Base-by-base conservation (phyloP, 1,140 invertebrate species). In the Drosophila auraria region DNA sequence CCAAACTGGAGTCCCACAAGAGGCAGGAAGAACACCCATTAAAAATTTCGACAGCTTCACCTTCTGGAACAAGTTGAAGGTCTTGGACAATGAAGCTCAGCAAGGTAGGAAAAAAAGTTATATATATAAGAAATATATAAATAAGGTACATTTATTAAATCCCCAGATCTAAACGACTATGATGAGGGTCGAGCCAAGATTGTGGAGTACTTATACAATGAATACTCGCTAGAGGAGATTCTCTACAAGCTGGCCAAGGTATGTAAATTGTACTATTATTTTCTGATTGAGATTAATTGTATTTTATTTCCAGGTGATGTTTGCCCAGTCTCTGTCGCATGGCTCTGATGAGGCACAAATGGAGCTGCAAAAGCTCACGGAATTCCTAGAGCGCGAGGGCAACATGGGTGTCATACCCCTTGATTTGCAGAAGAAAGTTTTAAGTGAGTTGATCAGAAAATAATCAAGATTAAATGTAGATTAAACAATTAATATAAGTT, bases 241-340 rank as follows among this genome's bases (percentile, higher is more conserved):
- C 96, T 96, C 58, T 96, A 96, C 89, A 96, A 96, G 76, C 92
- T 96, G 12, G 96, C 96, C 44, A 96, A 96, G 94, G 95, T 96
- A 77, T 14, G 15, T 15, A 2, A 27, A 45, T 33, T 4, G 4
- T 5, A 7, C 1, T 3, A n/a, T 14, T 40, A 3, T 23, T 6
- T 17, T 5, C 1, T 30, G 11, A 40, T 47, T 25, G 2, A 12
- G 0, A 30, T 1, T 23, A 4, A 30, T n/a, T 45, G 0, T 33
- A 36, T 38, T 65, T 30, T 8, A 36, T 14, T 53, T 80, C 44
- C 62, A 95, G 94, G 94, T 95, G 72, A 96, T 96, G 95, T 96
- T 97, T 91, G 94, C 95, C 0, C 95, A 96, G 83, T 95, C 95
- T 2, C 91, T 96, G 42, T 93, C 94, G 2, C 94, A 94, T 70